phyloP scores from a whole-genome alignment of 2,797 vertebrate genomes.

The Pyrrhura leucotis region DNA sequence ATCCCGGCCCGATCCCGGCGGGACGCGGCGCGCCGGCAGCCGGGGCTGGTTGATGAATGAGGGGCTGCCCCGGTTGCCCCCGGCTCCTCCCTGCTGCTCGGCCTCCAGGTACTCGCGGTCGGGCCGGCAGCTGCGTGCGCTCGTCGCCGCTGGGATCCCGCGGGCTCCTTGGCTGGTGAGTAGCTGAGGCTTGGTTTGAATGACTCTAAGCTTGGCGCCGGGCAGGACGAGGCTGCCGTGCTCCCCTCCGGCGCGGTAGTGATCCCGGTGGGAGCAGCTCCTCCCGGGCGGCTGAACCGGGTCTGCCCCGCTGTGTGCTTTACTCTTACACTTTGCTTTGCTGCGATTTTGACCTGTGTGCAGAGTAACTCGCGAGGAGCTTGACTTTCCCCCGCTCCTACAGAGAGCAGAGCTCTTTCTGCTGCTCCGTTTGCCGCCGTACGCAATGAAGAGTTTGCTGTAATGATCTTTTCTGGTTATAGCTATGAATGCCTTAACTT shows the following conservation, averaged over 20 bases:
- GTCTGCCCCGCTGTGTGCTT: not conserved
- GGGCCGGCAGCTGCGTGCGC: not conserved
- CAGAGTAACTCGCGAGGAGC: accelerated
- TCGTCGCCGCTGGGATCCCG: not conserved
- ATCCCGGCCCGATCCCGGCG: not conserved
- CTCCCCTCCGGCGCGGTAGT: accelerated
- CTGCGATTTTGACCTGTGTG: accelerated
- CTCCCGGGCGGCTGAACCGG: too few relatives aligned
- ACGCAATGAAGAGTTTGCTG: not conserved
- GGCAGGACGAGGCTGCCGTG: not conserved
- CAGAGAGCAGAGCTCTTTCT: not conserved
- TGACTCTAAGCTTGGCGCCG: accelerated
- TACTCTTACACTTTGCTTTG: not conserved
- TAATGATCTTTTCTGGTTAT: accelerated
- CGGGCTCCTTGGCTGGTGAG: constrained; percentile 36
- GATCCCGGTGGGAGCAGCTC: not conserved
- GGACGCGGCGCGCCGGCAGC: not conserved
- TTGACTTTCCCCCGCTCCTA: not conserved
- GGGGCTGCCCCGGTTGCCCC: constrained; percentile 17
- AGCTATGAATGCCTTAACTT: not conserved
- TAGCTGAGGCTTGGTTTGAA: not conserved
- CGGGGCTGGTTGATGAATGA: not conserved
- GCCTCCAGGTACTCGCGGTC: not conserved
- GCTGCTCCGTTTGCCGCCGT: accelerated
- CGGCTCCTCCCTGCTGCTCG: not conserved